Conservation (phyloP, 2,113 vertebrate species). For the Cyanoramphus novaezelandiae region DNA sequence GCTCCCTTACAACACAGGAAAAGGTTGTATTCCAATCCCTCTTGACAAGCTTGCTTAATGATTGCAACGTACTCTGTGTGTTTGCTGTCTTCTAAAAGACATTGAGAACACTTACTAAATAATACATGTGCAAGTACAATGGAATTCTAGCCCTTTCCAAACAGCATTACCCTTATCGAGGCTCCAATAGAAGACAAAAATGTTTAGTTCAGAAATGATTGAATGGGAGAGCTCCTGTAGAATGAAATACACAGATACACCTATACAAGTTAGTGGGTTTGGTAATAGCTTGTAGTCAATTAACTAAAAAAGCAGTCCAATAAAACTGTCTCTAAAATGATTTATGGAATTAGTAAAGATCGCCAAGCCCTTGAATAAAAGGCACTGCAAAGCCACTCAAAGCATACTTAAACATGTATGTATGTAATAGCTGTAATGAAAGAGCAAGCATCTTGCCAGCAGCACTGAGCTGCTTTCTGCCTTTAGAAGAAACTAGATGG, state of each 20-base stretch:
- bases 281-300: background rate
- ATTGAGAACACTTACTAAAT: background rate
- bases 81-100: background rate
- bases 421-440: background rate
- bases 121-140: background rate
- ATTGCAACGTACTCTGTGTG: background rate
- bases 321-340: background rate
- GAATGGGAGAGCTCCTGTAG: background rate
- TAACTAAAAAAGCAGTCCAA: background rate
- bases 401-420: accelerated
- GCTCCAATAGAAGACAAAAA: background rate
- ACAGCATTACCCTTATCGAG: background rate
- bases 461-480: background rate
- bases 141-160: background rate
- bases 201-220: background rate
- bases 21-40: background rate
- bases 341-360: background rate
- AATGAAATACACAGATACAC: background rate
- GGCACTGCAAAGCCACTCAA: background rate
- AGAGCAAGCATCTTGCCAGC: background rate
- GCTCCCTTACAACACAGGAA: background rate
- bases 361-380: background rate
- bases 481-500: background rate
- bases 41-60: background rate
- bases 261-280: background rate